A percentile compares a stretch with the other conserved stretches of the same genome.
phyloP scores from a whole-genome alignment of 2,113 vertebrate species.

The Gobio gobio region DNA sequence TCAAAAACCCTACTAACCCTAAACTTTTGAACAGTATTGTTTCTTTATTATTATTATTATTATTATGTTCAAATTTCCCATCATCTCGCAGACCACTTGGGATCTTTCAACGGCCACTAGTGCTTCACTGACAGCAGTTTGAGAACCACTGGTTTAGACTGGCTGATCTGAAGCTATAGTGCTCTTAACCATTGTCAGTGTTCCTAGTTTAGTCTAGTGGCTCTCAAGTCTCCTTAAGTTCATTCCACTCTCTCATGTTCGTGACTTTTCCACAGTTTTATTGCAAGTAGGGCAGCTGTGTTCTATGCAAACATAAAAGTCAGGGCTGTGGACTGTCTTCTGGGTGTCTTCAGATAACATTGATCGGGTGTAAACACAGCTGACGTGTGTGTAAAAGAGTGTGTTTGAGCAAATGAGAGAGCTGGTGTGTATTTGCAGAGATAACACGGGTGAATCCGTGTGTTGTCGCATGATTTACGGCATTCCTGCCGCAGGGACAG shows the following conservation, averaged over 20 bases:
- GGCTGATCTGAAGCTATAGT: not conserved
- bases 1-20: not conserved
- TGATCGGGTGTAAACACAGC: constrained; percentile 37
- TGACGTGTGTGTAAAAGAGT: constrained; percentile 8
- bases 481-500: constrained; percentile 37
- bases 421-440: constrained; percentile 46
- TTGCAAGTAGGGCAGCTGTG: constrained; percentile 26
- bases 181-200: not conserved
- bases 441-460: constrained; percentile 56
- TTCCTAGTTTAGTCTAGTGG: constrained; percentile 7
- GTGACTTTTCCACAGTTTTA: constrained; percentile 33
- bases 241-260: not conserved
- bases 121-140: not conserved
- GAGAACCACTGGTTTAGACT: not conserved
- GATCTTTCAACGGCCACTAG: not conserved
- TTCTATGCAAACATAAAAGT: constrained; percentile 29
- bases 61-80: not conserved
- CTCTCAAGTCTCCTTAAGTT: constrained; percentile 22
- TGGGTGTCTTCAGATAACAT: constrained; percentile 45
- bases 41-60: not conserved
- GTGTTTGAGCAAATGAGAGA: not conserved
- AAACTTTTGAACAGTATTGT: not conserved
- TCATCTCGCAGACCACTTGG: not conserved
- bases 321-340: not conserved
- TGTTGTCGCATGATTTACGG: constrained; percentile 46